These are phyloP conservation scores for Hassar affinis DNA, from an alignment of 2,113 vertebrate species.

Conservation along the genomic window DNA sequence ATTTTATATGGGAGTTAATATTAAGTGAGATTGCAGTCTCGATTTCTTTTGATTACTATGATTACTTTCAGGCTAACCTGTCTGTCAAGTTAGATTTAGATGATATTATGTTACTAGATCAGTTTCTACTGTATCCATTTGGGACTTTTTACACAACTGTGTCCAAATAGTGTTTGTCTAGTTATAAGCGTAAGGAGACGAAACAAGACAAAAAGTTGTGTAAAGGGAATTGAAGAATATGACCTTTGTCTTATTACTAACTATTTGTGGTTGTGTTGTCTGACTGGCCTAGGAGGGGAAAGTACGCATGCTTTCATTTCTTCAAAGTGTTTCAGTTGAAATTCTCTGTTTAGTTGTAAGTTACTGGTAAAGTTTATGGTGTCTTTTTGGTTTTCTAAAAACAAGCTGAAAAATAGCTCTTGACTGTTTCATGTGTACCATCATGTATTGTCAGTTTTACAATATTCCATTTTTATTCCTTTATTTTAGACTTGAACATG, in stretches of 20 bases:
- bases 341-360: not conserved
- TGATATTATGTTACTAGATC: not conserved
- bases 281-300: not conserved
- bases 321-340: conserved; percentile 19
- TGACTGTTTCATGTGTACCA: not conserved
- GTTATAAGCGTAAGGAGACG: not conserved
- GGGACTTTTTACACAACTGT: not conserved
- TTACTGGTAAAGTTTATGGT: not conserved
- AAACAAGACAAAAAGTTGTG: not conserved
- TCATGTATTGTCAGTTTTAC: not conserved
- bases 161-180: not conserved
- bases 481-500: not conserved
- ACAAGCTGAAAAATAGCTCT: not conserved
- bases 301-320: conserved; percentile 24
- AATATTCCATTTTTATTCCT: not conserved
- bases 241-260: not conserved
- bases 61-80: not conserved
- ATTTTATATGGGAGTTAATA: not conserved
- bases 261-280: not conserved
- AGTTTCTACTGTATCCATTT: not conserved
- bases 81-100: not conserved
- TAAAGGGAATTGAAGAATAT: not conserved
- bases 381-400: not conserved
- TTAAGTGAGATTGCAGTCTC: not conserved
- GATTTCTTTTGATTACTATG: not conserved